phyloP scores from a whole-genome alignment of 2,888 invertebrate species.

The Cacoxenus indagator region DNA sequence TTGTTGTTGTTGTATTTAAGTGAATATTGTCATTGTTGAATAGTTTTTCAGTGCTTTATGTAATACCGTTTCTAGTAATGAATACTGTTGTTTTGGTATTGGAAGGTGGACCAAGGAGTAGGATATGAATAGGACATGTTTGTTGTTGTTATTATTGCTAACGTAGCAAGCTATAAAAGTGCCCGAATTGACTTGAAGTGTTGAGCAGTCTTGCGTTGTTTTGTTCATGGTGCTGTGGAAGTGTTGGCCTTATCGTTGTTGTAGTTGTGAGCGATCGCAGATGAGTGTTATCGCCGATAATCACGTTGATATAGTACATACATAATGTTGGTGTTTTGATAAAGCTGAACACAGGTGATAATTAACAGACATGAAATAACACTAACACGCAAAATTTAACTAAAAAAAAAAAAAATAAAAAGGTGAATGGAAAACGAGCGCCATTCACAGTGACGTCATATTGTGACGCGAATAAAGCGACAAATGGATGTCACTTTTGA shows the following conservation, averaged over 20 bases:
- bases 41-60: neutral
- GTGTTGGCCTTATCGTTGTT: neutral
- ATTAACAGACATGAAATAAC: no score
- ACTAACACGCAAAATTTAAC: neutral
- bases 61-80: neutral
- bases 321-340: neutral
- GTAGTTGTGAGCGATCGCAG: neutral
- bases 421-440: neutral
- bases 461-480: no score
- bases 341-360: no score
- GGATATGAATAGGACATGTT: neutral
- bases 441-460: neutral
- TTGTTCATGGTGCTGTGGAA: neutral
- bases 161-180: no score
- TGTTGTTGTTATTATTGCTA: neutral
- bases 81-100: neutral
- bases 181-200: no score
- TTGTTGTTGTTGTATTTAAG: conserved; percentile 69
- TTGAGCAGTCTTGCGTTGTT: no score
- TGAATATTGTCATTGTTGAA: conserved; percentile 14
- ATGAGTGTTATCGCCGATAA: neutral
- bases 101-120: neutral
- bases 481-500: no score
- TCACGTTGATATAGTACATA: neutral
- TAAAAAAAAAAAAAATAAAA: neutral